phyloP scores from a whole-genome alignment of 2,797 vertebrate species.

The Darevskia mixta region DNA sequence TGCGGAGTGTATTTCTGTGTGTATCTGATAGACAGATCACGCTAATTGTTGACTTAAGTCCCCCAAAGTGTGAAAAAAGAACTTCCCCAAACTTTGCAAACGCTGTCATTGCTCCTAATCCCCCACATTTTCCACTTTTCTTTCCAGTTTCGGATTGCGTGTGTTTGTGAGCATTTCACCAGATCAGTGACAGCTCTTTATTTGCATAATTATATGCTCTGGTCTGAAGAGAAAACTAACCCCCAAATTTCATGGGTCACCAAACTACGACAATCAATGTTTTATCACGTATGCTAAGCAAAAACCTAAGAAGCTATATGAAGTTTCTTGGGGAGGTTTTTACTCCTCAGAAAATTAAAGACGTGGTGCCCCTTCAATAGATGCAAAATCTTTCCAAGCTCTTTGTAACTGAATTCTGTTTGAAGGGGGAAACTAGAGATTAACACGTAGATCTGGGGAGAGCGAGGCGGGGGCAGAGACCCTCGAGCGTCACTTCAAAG shows the following conservation, averaged over 20 bases:
- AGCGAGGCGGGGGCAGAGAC: constrained; percentile 44
- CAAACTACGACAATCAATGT: constrained; percentile 98
- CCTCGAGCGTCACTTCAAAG: constrained; percentile 76
- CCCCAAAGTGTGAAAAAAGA: constrained; percentile 66
- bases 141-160: constrained; percentile 79
- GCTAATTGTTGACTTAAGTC: constrained; percentile 51
- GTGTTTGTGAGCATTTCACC: constrained; percentile 89
- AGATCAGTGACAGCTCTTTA: constrained; percentile 98
- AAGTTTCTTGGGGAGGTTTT: constrained; percentile 88
- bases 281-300: constrained; percentile 95
- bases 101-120: constrained; percentile 64
- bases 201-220: constrained; percentile 99
- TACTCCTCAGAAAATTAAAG: constrained; percentile 82
- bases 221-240: constrained; percentile 98
- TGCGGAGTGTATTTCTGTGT: neutral
- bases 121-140: constrained; percentile 77
- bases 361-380: constrained; percentile 79
- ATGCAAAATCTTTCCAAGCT: constrained; percentile 79
- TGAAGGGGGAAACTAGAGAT: constrained; percentile 82
- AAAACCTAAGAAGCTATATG: constrained; percentile 88
- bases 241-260: constrained; percentile 99
- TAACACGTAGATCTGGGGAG: constrained; percentile 76
- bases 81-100: constrained; percentile 75
- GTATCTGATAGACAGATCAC: neutral
- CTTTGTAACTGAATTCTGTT: constrained; percentile 82